Base-by-base conservation (phyloP, 2,113 vertebrate genomes). In the Nanger granti region DNA sequence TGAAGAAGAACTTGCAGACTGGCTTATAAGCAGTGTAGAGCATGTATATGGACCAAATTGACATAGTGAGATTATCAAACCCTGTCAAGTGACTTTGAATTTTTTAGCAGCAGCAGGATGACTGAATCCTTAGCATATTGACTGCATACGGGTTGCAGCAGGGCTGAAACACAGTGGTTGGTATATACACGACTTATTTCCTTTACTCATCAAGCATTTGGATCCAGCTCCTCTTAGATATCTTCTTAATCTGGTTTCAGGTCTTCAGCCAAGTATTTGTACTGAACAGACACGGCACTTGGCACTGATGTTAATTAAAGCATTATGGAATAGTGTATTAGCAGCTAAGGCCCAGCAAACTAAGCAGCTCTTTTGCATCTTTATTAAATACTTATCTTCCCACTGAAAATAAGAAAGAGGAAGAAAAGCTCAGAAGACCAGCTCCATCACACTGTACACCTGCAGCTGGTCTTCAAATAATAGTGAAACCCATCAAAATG, bases 31-130 rank as follows among this genome's bases (percentile, higher is more conserved):
- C 98, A 99, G 99, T 83, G 99, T 99, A 87, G 99, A 99, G 97
- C 99, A 99, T 99, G 99, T 99, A 97, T 99, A 99, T 98, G 99
- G 99, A 99, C 99, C 99, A 98, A 99, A 99, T 99, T 99, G 99
- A 98, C 99, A 99, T 98, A 99, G 99, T 95, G 99, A 99, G 99
- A 99, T 99, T 99, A 99, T 99, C 98, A 99, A 99, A 98, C 99
- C 99, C 98, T 99, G 99, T 99, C 99, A 99, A 98, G 99, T 99
- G 97, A 99, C 99, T 99, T 99, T 99, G 98, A 99, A 99, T 98
- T 99, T 99, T 98, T 98, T 99, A 98, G 99, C 99, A 97, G 99
- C 99, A 73, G 99, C 99, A 98, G 99, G 99, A 62, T 99, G 99
- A 88, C 99, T 99, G 92, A 99, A 99, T 98, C 99, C 99, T 79